A percentile compares a stretch with the other conserved stretches of the same genome.
Conservation (phyloP, 2,113 vertebrate genomes). For the Cyphomyrus discorhynchus region DNA sequence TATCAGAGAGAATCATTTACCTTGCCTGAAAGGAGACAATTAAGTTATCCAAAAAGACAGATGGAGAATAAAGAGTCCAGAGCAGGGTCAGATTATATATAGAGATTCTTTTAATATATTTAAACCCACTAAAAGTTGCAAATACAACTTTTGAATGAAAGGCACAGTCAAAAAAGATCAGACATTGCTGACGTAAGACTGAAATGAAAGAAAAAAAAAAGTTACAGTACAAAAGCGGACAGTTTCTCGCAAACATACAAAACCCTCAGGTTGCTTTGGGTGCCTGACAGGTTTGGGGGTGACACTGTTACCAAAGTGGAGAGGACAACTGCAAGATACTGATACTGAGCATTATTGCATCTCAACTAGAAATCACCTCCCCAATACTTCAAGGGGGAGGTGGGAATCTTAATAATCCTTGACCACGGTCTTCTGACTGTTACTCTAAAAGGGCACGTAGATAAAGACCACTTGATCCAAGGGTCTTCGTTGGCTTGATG, state of each 20-base stretch:
- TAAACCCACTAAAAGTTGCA: conserved; percentile 90
- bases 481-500: not conserved
- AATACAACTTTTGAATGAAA: conserved; percentile 91
- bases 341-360: not conserved
- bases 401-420: not conserved
- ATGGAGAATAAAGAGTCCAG: not conserved
- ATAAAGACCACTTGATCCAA: not conserved
- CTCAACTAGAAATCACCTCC: not conserved
- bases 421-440: not conserved
- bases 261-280: conserved; percentile 58
- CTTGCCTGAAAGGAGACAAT: not conserved
- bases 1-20: not conserved
- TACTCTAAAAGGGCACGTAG: not conserved
- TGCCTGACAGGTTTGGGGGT: conserved; percentile 53
- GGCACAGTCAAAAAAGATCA: conserved; percentile 98
- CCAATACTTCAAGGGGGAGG: not conserved
- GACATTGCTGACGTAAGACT: conserved; percentile 91
- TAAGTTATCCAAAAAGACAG: not conserved
- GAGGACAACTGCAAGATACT: not conserved
- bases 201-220: conserved; percentile 66
- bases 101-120: conserved; percentile 39
- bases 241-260: conserved; percentile 82
- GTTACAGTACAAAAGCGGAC: conserved; percentile 90
- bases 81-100: not conserved
- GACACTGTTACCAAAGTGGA: not conserved